Percentiles rank a stretch among this genome's conserved stretches.
Evolutionary conservation across 1,140 invertebrate species (phyloP).

Genomic region (Drosophila pallidifrons): DNA sequence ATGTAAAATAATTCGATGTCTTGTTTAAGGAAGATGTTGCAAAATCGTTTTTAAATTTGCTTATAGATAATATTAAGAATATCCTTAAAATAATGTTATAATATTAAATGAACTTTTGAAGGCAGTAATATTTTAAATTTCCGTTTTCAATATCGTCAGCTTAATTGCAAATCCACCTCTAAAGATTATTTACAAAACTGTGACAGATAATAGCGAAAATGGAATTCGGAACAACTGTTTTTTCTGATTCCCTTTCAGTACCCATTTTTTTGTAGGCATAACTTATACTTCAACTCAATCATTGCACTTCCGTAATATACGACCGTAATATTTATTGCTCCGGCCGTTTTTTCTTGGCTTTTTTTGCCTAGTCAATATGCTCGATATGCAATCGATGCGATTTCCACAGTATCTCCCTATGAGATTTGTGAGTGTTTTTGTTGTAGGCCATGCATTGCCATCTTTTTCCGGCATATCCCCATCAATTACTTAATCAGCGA

Average conservation of each 20-base stretch:
- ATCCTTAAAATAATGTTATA: no score
- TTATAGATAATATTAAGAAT: no score
- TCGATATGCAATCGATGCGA: background rate
- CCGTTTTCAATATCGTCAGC: no score
- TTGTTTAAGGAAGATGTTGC: no score
- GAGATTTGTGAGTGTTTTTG: conserved; percentile 19
- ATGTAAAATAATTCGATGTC: no score
- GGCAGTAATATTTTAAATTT: background rate
- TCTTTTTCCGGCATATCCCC: conserved; percentile 58
- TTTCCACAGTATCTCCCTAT: conserved; percentile 10
- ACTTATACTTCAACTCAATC: background rate
- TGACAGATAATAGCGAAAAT: background rate
- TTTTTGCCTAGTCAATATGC: conserved; percentile 10
- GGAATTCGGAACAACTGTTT: background rate
- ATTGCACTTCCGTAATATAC: conserved; percentile 4
- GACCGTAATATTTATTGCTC: background rate
- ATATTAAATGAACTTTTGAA: no score
- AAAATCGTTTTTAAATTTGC: no score
- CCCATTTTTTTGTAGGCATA: background rate
- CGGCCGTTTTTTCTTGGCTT: background rate
- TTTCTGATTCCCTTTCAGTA: background rate
- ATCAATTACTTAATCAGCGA: conserved; percentile 68
- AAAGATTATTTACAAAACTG: background rate
- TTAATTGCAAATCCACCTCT: background rate
- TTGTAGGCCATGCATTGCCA: conserved; percentile 23